These are phyloP conservation scores for Platyscapa corneri DNA, from an alignment of 1,140 invertebrate genomes.

Conservation along the genomic window DNA sequence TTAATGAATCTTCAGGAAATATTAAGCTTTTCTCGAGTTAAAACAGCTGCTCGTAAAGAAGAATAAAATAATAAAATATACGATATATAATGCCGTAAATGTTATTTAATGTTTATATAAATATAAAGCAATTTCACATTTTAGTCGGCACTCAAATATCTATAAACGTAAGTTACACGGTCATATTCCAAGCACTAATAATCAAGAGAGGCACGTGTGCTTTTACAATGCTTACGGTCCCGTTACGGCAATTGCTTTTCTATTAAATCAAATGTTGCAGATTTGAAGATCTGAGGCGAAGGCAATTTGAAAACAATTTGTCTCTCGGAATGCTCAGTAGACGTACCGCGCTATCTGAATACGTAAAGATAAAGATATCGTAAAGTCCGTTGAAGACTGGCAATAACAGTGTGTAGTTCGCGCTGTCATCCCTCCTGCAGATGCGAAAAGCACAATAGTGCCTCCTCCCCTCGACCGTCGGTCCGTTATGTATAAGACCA, in stretches of 20 bases:
- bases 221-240: background rate
- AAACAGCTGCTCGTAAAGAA: too few relatives aligned
- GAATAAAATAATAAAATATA: too few relatives aligned
- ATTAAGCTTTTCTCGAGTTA: too few relatives aligned
- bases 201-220: background rate
- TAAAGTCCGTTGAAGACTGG: background rate
- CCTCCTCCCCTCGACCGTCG: background rate
- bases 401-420: background rate
- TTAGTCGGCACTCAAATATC: too few relatives aligned
- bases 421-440: background rate
- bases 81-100: too few relatives aligned
- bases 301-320: conserved; percentile 9
- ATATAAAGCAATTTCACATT: too few relatives aligned
- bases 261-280: background rate
- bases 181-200: background rate
- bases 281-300: background rate
- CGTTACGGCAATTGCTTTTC: background rate
- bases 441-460: background rate
- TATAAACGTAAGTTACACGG: background rate
- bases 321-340: background rate
- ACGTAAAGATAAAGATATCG: conserved; percentile 18
- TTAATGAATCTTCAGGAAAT: too few relatives aligned
- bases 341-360: background rate
- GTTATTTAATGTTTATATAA: too few relatives aligned
- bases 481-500: background rate